Percentiles rank a stretch among this genome's conserved stretches.
Conservation (phyloP, 2,888 invertebrate species). For the Iphiclides podalirius region DNA sequence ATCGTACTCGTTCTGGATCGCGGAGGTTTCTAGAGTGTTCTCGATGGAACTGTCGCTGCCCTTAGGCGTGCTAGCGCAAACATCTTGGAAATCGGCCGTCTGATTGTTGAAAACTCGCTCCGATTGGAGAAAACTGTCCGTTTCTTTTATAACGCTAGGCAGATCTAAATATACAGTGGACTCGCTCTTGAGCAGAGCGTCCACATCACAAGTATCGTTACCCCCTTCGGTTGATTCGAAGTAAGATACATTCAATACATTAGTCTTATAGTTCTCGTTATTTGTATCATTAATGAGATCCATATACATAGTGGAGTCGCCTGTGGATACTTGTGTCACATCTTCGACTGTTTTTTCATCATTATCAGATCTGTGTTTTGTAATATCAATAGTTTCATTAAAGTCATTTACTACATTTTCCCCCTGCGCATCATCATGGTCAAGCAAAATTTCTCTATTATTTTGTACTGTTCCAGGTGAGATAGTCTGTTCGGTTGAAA, state of each 20-base stretch:
- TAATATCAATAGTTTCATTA: constrained; percentile 21
- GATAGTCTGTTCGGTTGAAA: background rate
- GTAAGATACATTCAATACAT: constrained; percentile 33
- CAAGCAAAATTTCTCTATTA: constrained; percentile 18
- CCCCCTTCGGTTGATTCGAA: constrained; percentile 36
- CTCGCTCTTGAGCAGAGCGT: constrained; percentile 47
- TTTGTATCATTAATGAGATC: constrained; percentile 61
- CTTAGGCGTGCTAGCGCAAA: constrained; percentile 61
- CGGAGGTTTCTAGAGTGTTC: constrained; percentile 41
- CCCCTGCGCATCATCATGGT: constrained; percentile 11
- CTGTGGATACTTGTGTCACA: constrained; percentile 33
- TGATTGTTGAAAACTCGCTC: constrained; percentile 49
- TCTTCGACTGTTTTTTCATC: constrained; percentile 28
- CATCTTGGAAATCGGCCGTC: constrained; percentile 32
- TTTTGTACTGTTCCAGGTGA: constrained; percentile 22
- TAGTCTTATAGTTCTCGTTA: constrained; percentile 44
- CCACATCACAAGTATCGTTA: constrained; percentile 25
- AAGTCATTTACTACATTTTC: constrained; percentile 10
- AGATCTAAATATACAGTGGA: constrained; percentile 69
- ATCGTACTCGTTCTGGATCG: constrained; percentile 34
- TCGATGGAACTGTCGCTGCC: constrained; percentile 52
- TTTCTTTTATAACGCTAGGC: constrained; percentile 55
- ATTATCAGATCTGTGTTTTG: constrained; percentile 21
- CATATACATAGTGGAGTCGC: constrained; percentile 56
- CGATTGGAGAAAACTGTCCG: constrained; percentile 52